Evolutionary conservation across 2,797 vertebrate genomes (phyloP).

Genomic region (Coendou prehensilis): DNA sequence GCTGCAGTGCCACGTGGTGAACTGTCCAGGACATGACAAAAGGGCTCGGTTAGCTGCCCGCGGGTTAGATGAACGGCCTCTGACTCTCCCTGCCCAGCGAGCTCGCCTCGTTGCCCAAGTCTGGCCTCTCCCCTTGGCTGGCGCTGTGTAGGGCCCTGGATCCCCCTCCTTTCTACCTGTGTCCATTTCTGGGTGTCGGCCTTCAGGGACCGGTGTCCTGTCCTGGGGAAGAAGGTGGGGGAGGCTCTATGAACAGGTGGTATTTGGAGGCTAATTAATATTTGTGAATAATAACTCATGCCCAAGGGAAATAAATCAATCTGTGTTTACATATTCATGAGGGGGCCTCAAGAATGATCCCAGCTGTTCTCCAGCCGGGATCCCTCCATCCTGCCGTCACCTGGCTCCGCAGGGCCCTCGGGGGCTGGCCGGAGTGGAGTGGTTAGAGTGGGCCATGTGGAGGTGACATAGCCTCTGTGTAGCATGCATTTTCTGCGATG

Average conservation of each 20-base stretch:
- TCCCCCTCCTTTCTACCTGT: not conserved
- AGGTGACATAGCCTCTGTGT: not conserved
- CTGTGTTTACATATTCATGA: conserved; percentile 83
- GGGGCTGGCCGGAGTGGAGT: not conserved
- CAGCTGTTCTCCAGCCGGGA: conserved; percentile 75
- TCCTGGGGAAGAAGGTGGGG: not conserved
- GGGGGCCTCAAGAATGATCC: conserved; percentile 69
- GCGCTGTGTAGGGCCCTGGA: not conserved
- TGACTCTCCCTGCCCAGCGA: not conserved
- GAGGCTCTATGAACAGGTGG: conserved; percentile 76
- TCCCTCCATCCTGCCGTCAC: not conserved
- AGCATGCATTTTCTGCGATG: not conserved
- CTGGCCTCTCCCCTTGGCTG: not conserved
- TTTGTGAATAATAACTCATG: conserved; percentile 81
- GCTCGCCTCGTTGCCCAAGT: not conserved
- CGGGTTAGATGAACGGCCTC: conserved; percentile 16
- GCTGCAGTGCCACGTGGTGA: conserved; percentile 72
- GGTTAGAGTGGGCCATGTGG: not conserved
- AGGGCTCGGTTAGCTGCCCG: conserved; percentile 74
- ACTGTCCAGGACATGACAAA: conserved; percentile 79
- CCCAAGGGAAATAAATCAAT: conserved; percentile 83
- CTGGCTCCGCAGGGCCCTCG: not conserved
- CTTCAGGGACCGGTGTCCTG: conserved; percentile 49
- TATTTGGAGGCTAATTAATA: conserved; percentile 85
- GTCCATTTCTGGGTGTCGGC: not conserved